Evolutionary conservation across 2,888 invertebrate species (phyloP), one percentile per base, ranked within the genome.

Genomic region (Patella ulyssiponensis): DNA sequence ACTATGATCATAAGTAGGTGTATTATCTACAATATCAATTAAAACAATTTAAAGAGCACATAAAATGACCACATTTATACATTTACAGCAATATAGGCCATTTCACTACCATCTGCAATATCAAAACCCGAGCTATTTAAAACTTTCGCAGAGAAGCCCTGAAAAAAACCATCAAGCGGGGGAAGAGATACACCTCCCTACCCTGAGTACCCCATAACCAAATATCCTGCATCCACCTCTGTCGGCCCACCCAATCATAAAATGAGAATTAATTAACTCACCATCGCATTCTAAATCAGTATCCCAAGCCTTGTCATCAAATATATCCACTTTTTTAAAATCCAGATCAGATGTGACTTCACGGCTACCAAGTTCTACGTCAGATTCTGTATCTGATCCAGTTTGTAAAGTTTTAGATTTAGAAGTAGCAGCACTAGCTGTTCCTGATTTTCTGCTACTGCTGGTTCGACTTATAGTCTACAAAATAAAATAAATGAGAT

Each of bases 241-340:
- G 5, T 33, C 33, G 7, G 44, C 71, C 23, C 20, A 7, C 52
- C 14, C 75, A 78, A 64, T 75, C 75, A 56, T 73, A 70, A 3
- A 75, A 78, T 73, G 27, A 51, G 11, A 73, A 12, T 69, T 17
- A 17, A 9, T 9, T 17, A 9, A 15, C 80, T 74, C 80, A 89
- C 90, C 90, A 85, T 90, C 90, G 2, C 81, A 81, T 81, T 91
- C 91, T 44, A 91, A 81, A 77, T 91, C 91, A 11, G 91, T 91
- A 80, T 91, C 91, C 86, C 89, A 90, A 15, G 88, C 90, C 72
- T 87, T 88, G 58, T 91, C 90, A 74, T 88, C 88, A 44, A 69
- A 79, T 69, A 87, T 85, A 75, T 88, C 88, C 5, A 85, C 81
- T 3, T 79, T 74, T 9, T 80, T 71, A 23, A 85, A 79, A 77